Conservation (phyloP, 1,140 invertebrate genomes). For the Plectrocnemia conspersa region DNA sequence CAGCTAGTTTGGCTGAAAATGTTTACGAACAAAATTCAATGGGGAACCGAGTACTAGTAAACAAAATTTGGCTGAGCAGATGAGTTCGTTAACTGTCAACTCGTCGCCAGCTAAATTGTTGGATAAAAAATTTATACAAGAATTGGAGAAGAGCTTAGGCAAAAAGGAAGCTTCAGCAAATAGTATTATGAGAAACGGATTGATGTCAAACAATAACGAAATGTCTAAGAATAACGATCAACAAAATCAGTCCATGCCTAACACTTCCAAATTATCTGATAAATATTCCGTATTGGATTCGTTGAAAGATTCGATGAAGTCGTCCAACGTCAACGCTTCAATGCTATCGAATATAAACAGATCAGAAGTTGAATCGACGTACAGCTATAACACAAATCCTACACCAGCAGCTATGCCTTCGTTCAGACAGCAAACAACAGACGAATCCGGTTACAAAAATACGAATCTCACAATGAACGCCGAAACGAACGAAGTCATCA, state of each 20-base stretch:
- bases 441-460: constrained; percentile 5
- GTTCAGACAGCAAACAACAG: background rate
- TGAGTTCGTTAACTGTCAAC: constrained; percentile 21
- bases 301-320: constrained; percentile 16
- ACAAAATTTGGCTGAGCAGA: constrained; percentile 14
- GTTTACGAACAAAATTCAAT: constrained; percentile 25
- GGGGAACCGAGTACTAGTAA: constrained; percentile 8
- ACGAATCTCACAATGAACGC: constrained; percentile 18
- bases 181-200: constrained; percentile 29
- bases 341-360: constrained; percentile 21
- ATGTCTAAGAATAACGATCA: too few species aligned
- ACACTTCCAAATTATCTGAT: constrained; percentile 30
- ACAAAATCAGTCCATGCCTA: too few species aligned
- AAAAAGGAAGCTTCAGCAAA: constrained; percentile 33
- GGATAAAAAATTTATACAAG: constrained; percentile 33
- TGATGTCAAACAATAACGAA: too few species aligned
- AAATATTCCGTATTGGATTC: constrained; percentile 31
- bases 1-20: constrained; percentile 3
- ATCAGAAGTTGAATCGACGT: constrained; percentile 1
- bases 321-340: background rate
- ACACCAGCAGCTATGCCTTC: constrained; percentile 8
- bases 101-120: constrained; percentile 24
- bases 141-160: constrained; percentile 32
- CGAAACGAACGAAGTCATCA: constrained; percentile 20
- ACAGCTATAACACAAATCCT: constrained; percentile 30